Conservation (phyloP, 2,113 vertebrate species). For the Haliaeetus leucogaster region DNA sequence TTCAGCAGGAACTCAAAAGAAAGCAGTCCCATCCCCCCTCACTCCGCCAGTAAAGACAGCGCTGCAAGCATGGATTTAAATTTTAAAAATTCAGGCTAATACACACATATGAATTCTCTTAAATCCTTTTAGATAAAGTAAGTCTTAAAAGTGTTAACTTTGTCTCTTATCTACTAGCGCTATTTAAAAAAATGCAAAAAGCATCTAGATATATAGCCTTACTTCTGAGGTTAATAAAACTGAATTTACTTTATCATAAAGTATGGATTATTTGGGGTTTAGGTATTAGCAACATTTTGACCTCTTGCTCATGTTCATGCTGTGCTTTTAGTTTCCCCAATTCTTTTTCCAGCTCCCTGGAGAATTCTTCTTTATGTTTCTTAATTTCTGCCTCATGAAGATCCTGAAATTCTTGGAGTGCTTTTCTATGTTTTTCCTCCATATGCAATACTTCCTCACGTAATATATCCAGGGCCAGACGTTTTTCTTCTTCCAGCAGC, state of each 20-base stretch:
- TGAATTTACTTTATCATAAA: background rate
- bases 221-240: background rate
- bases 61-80: background rate
- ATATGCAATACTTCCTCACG: slow-evolving; percentile 74
- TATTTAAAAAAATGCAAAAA: background rate
- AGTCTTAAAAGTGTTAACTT: background rate
- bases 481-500: slow-evolving; percentile 75
- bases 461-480: slow-evolving; percentile 68
- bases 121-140: background rate
- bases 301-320: slow-evolving; percentile 78
- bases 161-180: background rate
- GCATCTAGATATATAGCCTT: background rate
- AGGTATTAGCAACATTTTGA: background rate
- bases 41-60: background rate
- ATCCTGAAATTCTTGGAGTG: slow-evolving; percentile 72
- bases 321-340: slow-evolving; percentile 56
- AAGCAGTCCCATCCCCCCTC: background rate
- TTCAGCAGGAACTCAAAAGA: background rate
- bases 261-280: background rate
- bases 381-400: slow-evolving; percentile 64
- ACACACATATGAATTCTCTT: background rate
- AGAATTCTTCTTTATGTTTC: slow-evolving; percentile 55
- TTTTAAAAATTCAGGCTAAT: background rate
- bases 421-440: slow-evolving; percentile 74
- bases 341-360: slow-evolving; percentile 20